A percentile compares a stretch with the other conserved stretches of the same genome.
These are phyloP conservation scores for Eupithecia exiguata DNA, from an alignment of 2,888 invertebrate genomes.

Conservation along the genomic window DNA sequence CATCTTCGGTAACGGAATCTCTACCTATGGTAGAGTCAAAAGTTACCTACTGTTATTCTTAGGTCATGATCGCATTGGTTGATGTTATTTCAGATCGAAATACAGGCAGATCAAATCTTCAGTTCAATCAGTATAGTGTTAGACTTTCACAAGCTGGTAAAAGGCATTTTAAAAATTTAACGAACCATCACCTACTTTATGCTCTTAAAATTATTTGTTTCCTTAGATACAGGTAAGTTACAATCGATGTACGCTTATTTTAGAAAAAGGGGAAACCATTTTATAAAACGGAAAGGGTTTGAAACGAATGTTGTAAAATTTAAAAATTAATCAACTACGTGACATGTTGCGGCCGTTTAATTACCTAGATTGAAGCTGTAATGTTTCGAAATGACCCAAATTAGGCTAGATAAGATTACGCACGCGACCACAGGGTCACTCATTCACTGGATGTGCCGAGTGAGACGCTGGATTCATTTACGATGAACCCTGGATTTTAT, in stretches of 20 bases:
- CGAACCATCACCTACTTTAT: no score
- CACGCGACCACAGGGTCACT: conserved; percentile 19
- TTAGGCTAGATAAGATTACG: conserved; percentile 25
- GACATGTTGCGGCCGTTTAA: not conserved
- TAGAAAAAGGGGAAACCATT: not conserved
- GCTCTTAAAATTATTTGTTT: no score
- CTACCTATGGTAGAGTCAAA: not conserved
- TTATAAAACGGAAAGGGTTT: not conserved
- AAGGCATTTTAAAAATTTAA: not conserved
- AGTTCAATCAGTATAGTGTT: not conserved
- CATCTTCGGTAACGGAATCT: not conserved
- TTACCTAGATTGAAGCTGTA: conserved; percentile 21
- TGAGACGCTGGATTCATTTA: not conserved
- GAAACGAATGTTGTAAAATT: not conserved
- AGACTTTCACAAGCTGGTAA: not conserved
- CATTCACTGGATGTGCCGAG: not conserved
- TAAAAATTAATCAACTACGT: not conserved
- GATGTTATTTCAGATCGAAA: not conserved
- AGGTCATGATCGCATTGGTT: not conserved
- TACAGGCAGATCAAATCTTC: not conserved
- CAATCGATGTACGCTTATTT: no score
- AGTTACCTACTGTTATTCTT: not conserved
- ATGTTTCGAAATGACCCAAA: conserved; percentile 27
- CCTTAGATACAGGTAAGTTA: no score
- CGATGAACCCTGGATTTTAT: not conserved